These are phyloP conservation scores for Bos javanicus DNA, from an alignment of 2,113 vertebrate species.

Conservation along the genomic window DNA sequence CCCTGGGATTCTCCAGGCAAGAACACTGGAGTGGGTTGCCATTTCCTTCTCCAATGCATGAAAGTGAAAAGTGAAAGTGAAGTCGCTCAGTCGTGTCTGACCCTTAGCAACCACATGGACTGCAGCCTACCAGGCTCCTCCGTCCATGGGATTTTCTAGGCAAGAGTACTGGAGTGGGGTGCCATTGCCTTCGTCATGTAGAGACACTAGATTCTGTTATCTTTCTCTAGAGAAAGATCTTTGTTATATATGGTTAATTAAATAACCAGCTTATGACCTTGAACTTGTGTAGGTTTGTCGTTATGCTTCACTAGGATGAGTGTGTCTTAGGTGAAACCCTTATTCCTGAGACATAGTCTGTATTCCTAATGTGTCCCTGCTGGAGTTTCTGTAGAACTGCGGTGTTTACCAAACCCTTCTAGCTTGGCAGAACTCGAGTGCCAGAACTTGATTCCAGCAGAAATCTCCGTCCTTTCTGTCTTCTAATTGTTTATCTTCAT, in stretches of 20 bases:
- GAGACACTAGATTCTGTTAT: not conserved
- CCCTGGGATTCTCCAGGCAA: too few relatives aligned
- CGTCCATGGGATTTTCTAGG: too few relatives aligned
- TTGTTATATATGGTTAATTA: not conserved
- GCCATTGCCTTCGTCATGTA: not conserved
- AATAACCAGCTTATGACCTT: not conserved
- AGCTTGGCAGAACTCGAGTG: not conserved
- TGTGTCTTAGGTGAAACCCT: not conserved
- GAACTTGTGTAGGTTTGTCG: not conserved
- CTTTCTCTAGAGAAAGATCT: not conserved
- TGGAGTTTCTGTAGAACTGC: not conserved
- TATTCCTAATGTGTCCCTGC: not conserved
- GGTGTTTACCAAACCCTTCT: not conserved
- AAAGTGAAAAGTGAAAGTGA: too few relatives aligned
- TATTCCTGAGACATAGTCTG: not conserved
- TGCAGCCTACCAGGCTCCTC: too few relatives aligned
- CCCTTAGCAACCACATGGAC: too few relatives aligned
- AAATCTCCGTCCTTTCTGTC: not conserved
- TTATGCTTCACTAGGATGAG: not conserved
- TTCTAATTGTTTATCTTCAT: not conserved
- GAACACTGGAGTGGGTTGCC: too few relatives aligned
- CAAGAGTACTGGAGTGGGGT: too few relatives aligned
- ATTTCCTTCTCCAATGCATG: too few relatives aligned
- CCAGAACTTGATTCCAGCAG: not conserved
- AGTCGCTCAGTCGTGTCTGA: too few relatives aligned